phyloP scores from a whole-genome alignment of 2,888 invertebrate species.

The Galeopsomyia nigrocyanea region DNA sequence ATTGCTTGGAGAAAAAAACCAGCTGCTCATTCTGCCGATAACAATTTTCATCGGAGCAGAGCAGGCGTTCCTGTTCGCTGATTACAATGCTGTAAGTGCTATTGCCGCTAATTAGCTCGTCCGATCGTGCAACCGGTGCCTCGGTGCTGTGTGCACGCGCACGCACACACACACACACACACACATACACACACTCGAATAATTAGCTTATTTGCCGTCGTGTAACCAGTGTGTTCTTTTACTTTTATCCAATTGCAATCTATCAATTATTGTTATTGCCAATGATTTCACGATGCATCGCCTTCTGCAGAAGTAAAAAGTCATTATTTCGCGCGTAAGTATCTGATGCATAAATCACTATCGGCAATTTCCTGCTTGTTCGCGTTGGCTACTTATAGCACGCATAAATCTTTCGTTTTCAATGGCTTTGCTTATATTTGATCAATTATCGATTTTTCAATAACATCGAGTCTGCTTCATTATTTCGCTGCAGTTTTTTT shows the following conservation, averaged over 20 bases:
- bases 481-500: no score
- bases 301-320: not conserved
- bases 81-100: constrained; percentile 80
- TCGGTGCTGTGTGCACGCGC: not conserved
- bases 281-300: constrained; percentile 4
- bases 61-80: constrained; percentile 91
- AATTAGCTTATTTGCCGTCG: constrained; percentile 30
- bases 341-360: no score
- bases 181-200: not conserved
- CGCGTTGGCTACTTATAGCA: no score
- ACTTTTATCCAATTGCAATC: constrained; percentile 1
- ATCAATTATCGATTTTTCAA: no score
- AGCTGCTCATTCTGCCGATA: constrained; percentile 87
- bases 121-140: not conserved
- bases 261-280: constrained; percentile 6
- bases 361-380: no score
- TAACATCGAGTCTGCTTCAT: no score
- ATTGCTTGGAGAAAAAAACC: constrained; percentile 83
- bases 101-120: constrained; percentile 16
- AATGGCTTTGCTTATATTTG: no score
- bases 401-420: no score
- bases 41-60: constrained; percentile 95
- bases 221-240: not conserved
- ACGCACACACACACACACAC: not conserved
- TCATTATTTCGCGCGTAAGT: not conserved